phyloP scores from a whole-genome alignment of 1,140 invertebrate genomes.

The Teleogryllus occipitalis region DNA sequence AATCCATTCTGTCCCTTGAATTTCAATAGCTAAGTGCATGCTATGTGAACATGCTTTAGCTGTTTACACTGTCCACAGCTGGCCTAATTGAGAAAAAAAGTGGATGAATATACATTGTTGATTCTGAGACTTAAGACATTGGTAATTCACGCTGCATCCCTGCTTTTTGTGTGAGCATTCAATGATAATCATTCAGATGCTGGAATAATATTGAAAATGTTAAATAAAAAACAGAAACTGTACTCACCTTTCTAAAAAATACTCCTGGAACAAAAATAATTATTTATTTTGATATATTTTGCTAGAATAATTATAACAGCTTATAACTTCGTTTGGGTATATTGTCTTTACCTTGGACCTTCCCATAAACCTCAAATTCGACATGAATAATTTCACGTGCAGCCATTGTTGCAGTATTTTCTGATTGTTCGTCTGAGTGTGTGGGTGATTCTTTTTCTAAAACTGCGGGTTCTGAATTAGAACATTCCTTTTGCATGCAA shows the following conservation, averaged over 20 bases:
- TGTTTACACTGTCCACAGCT: too few relatives aligned
- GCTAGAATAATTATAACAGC: too few relatives aligned
- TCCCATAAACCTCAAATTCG: conserved; percentile 54
- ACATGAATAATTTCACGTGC: conserved; percentile 34
- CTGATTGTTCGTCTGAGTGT: background rate
- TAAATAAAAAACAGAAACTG: background rate
- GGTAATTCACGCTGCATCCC: too few relatives aligned
- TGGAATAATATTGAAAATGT: background rate
- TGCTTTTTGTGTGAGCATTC: too few relatives aligned
- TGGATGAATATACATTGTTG: too few relatives aligned
- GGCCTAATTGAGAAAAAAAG: too few relatives aligned
- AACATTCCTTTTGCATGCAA: too few relatives aligned
- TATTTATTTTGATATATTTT: background rate
- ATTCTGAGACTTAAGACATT: too few relatives aligned
- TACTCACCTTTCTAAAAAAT: conserved; percentile 46
- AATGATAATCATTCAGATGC: too few relatives aligned
- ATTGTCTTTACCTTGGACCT: conserved; percentile 45
- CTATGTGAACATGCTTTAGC: background rate
- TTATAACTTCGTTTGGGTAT: background rate
- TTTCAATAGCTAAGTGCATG: background rate
- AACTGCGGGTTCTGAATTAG: too few relatives aligned
- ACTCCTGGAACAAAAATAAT: conserved; percentile 40
- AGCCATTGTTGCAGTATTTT: background rate
- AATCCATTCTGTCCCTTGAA: too few relatives aligned
- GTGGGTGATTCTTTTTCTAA: background rate